Evolutionary conservation across 2,797 vertebrate genomes (phyloP).

Genomic region (Anguilla marmorata): DNA sequence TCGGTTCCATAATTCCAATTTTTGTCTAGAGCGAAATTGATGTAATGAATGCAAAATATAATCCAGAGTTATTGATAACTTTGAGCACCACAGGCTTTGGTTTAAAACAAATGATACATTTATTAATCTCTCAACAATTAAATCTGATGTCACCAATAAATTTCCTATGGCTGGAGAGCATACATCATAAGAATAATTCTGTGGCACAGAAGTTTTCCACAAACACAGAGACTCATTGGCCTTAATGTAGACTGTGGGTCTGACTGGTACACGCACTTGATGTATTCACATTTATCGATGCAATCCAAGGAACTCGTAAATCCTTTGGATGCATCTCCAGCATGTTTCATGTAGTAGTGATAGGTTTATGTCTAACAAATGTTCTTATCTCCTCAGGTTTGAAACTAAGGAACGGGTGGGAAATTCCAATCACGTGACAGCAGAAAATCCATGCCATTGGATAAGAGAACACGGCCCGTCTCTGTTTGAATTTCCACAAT

Average conservation of each 20-base stretch:
- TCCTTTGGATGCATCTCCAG: background rate
- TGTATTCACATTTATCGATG: background rate
- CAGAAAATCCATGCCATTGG: constrained; percentile 88
- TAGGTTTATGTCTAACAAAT: constrained; percentile 3
- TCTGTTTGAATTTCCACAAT: constrained; percentile 84
- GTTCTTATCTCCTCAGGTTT: constrained; percentile 64
- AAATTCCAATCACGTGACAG: constrained; percentile 79
- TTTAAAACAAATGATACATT: background rate
- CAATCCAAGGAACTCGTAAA: background rate
- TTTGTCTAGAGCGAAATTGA: background rate
- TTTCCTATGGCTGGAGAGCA: background rate
- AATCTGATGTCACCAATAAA: background rate
- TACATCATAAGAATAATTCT: background rate
- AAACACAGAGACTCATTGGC: background rate
- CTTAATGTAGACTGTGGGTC: background rate
- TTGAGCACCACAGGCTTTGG: background rate
- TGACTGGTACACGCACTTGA: background rate
- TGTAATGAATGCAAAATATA: constrained; percentile 12
- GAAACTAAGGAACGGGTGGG: constrained; percentile 69
- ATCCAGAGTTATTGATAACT: background rate
- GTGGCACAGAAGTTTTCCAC: background rate
- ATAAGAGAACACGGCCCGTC: constrained; percentile 78
- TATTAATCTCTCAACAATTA: background rate
- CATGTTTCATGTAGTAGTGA: constrained; percentile 31
- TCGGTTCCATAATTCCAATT: background rate